Conservation (phyloP, 2,888 invertebrate species). For the Polydrusus pterygomalis region DNA sequence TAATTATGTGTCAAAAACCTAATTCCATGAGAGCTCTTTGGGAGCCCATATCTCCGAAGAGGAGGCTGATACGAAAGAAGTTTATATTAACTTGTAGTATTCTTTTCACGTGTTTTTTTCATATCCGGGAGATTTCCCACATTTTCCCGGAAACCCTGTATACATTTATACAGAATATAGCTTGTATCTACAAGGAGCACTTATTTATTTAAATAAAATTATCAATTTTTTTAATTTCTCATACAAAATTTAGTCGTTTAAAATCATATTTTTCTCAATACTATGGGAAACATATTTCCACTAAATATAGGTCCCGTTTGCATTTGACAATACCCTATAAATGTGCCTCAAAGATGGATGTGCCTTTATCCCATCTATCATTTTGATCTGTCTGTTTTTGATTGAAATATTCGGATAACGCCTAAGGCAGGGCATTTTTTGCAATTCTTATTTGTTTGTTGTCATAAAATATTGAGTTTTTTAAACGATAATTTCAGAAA, state of each 20-base stretch:
- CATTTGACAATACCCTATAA: conserved; percentile 66
- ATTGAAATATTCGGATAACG: conserved; percentile 61
- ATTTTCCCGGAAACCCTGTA: too few relatives aligned
- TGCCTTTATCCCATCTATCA: conserved; percentile 68
- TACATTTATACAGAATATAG: too few relatives aligned
- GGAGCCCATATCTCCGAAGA: too few relatives aligned
- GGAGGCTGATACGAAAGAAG: too few relatives aligned
- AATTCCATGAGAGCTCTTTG: too few relatives aligned
- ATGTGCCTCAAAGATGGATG: conserved; percentile 68
- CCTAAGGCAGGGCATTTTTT: conserved; percentile 56
- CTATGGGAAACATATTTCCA: background rate
- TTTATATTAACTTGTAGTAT: too few relatives aligned
- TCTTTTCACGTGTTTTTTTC: too few relatives aligned
- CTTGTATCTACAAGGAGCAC: too few relatives aligned
- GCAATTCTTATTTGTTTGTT: conserved; percentile 57
- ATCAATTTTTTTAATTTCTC: too few relatives aligned
- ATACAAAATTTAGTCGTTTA: background rate
- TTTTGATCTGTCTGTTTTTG: conserved; percentile 67
- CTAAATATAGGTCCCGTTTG: conserved; percentile 56
- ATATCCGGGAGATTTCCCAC: too few relatives aligned
- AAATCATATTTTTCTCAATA: background rate
- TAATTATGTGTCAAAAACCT: too few relatives aligned
- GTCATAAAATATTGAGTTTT: conserved; percentile 14
- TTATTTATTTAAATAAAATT: too few relatives aligned
- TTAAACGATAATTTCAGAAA: background rate